Evolutionary conservation across 2,888 invertebrate genomes (phyloP).

Genomic region (Chrysotoxum bicinctum): DNA sequence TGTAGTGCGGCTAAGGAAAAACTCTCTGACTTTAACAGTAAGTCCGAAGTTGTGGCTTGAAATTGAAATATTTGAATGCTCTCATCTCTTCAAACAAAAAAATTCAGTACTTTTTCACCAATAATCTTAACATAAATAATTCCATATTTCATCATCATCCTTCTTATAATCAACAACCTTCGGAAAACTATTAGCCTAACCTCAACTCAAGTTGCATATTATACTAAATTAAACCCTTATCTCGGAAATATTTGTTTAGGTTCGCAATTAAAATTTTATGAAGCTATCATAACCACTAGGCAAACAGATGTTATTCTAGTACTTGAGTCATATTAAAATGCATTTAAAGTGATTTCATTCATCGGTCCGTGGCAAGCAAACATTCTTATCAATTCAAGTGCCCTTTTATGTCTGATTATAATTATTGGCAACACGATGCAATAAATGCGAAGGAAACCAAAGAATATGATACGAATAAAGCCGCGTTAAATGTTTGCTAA

Average conservation of each 20-base stretch:
- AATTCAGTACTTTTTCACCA: too few relatives aligned
- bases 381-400: slow-evolving; percentile 24
- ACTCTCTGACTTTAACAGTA: too few relatives aligned
- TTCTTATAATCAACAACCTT: background rate
- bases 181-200: background rate
- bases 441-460: slow-evolving; percentile 5
- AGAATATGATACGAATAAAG: slow-evolving; percentile 8
- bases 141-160: slow-evolving; percentile 10
- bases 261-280: slow-evolving; percentile 63
- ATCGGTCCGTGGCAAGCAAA: background rate
- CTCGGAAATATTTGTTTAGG: slow-evolving; percentile 57
- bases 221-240: slow-evolving; percentile 20
- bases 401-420: slow-evolving; percentile 1
- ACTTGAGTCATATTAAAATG: slow-evolving; percentile 43
- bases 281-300: slow-evolving; percentile 33
- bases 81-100: too few relatives aligned
- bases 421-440: slow-evolving; percentile 9
- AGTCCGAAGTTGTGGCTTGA: too few relatives aligned
- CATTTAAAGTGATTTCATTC: slow-evolving; percentile 24
- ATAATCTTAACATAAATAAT: too few relatives aligned
- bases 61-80: too few relatives aligned
- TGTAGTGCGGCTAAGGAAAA: too few relatives aligned
- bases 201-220: background rate
- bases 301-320: slow-evolving; percentile 33
- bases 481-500: background rate